phyloP scores from a whole-genome alignment of 2,113 vertebrate genomes.

The Bagarius yarrelli region DNA sequence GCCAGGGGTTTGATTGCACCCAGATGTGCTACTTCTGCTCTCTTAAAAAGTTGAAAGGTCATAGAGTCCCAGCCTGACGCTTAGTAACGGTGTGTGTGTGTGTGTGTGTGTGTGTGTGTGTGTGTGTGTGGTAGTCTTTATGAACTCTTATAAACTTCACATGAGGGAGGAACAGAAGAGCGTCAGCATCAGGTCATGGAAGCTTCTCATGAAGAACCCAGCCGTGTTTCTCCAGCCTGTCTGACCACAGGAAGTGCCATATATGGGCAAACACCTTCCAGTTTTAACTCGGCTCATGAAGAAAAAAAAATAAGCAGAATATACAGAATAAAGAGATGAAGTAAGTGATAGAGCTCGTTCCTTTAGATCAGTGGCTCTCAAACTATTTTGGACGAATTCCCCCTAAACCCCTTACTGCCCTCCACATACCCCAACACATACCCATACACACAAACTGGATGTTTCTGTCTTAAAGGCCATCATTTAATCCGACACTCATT shows the following conservation, averaged over 20 bases:
- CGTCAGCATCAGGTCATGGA: constrained; percentile 55
- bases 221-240: constrained; percentile 36
- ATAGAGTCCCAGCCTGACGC: constrained; percentile 54
- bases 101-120: constrained; percentile 43
- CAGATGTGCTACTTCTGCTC: constrained; percentile 46
- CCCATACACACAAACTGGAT: too few relatives aligned
- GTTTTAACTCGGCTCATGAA: not conserved
- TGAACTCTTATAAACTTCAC: constrained; percentile 60
- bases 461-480: too few relatives aligned
- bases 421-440: too few relatives aligned
- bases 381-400: too few relatives aligned
- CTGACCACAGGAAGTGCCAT: constrained; percentile 55
- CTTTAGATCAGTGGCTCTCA: not conserved
- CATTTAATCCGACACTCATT: too few relatives aligned
- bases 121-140: constrained; percentile 56
- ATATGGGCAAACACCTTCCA: not conserved
- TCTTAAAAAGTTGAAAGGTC: constrained; percentile 56
- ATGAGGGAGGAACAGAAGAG: constrained; percentile 54
- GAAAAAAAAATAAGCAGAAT: not conserved
- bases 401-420: too few relatives aligned
- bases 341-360: too few relatives aligned
- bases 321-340: not conserved
- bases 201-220: constrained; percentile 52
- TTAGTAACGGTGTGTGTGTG: constrained; percentile 43
- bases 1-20: constrained; percentile 55